Base-by-base conservation (phyloP, 2,797 vertebrate species). In the Allobates femoralis region DNA sequence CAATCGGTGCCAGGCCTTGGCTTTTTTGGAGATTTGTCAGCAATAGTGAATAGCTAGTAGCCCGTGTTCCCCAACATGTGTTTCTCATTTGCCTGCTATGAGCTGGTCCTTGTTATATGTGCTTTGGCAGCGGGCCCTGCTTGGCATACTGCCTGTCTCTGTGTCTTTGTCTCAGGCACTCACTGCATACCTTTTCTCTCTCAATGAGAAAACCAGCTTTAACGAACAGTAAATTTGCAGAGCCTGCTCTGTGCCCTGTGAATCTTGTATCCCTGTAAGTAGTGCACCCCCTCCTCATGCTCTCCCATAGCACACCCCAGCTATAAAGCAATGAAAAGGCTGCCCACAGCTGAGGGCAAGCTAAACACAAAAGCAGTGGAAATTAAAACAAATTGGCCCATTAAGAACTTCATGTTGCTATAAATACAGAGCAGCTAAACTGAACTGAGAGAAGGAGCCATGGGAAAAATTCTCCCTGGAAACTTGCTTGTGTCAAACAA, bases 301-400 rank as follows among this genome's bases (percentile, higher is more conserved):
- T 83, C 90, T 87, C 89, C 92, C 41, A 46, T 86, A 90, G 85
- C 94, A 93, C 90, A 89, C 95, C 94, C 94, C 90, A 77, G 86
- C 82, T 79, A 91, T 85, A 92, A 91, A 89, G 85, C 69, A 23
- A 67, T 89, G 67, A 90, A 89, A 92, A 91, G 77, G 5, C 89
- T 89, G 91, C 91, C 85, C 90, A 87, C 26, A 93, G 95, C 93
- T 89, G 96, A 95, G 92, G 94, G 92, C 89, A 92, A 91, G 92
- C 92, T 91, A 90, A 92, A 95, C 92, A 94, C 94, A 95, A 92
- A 95, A 97, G 96, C 96, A 96, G 95, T 96, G 96, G 96, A 97
- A 98, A 97, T 95, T 96, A 96, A 98, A 98, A 97, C 96, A 97
- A 96, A 94, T 96, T 92, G 96, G 96, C 94, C 93, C 95, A 96